Evolutionary conservation across 1,140 invertebrate genomes (phyloP).

Genomic region (Zaprionus taronus): DNA sequence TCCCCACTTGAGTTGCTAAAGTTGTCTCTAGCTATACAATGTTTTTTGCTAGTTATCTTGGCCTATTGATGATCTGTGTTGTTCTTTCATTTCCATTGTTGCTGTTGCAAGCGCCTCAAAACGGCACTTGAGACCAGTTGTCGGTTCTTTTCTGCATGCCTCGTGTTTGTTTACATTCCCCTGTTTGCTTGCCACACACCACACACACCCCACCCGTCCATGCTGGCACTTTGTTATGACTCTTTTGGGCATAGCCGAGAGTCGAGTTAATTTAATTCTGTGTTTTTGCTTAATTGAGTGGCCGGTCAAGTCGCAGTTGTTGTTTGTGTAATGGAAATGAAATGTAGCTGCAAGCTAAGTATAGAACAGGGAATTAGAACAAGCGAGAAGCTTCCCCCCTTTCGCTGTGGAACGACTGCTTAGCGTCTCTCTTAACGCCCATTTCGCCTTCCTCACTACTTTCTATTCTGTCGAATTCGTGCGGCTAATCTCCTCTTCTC

Average conservation of each 20-base stretch:
- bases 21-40: background rate
- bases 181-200: slow-evolving; percentile 52
- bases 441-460: slow-evolving; percentile 9
- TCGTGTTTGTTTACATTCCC: slow-evolving; percentile 63
- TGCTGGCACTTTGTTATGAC: slow-evolving; percentile 58
- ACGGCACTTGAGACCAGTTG: slow-evolving; percentile 63
- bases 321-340: slow-evolving; percentile 56
- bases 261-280: slow-evolving; percentile 76
- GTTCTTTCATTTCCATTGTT: slow-evolving; percentile 66
- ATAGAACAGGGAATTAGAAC: slow-evolving; percentile 14
- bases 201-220: background rate
- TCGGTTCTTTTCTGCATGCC: slow-evolving; percentile 17
- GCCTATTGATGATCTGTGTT: slow-evolving; percentile 72
- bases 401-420: slow-evolving; percentile 2
- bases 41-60: slow-evolving; percentile 37
- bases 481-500: slow-evolving; percentile 6
- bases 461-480: background rate
- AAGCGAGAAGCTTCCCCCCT: background rate
- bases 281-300: slow-evolving; percentile 73
- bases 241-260: slow-evolving; percentile 60
- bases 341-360: slow-evolving; percentile 43
- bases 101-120: slow-evolving; percentile 39
- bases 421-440: background rate
- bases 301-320: slow-evolving; percentile 42
- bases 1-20: background rate